Conservation (phyloP, 2,797 vertebrate species). For the Buceros bicornis region DNA sequence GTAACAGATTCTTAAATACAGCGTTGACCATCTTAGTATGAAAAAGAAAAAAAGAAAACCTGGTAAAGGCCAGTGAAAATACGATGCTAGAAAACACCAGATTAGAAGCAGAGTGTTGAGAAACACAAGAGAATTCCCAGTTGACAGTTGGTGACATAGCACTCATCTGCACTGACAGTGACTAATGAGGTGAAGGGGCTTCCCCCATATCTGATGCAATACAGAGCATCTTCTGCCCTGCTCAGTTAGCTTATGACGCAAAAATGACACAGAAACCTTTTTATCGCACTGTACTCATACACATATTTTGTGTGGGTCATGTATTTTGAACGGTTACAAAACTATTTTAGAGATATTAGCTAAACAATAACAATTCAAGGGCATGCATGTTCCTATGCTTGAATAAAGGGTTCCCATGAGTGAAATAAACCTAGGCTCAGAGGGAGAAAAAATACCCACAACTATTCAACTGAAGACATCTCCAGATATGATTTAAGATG, state of each 20-base stretch:
- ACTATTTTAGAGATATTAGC: background rate
- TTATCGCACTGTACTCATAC: background rate
- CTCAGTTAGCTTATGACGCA: background rate
- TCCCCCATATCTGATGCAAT: background rate
- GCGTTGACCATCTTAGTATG: background rate
- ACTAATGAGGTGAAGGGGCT: background rate
- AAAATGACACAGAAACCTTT: background rate
- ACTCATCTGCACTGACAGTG: background rate
- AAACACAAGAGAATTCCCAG: background rate
- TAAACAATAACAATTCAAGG: constrained; percentile 27
- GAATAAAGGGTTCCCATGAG: background rate
- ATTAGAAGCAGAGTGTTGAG: background rate
- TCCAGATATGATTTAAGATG: constrained; percentile 3
- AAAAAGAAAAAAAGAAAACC: background rate
- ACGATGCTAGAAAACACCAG: background rate
- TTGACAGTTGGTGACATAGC: background rate
- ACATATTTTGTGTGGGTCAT: background rate
- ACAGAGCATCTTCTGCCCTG: background rate
- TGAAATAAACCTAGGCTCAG: background rate
- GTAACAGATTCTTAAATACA: background rate
- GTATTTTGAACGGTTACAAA: background rate
- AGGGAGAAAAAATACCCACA: constrained; percentile 12
- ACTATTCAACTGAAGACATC: constrained; percentile 4
- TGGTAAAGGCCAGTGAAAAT: background rate
- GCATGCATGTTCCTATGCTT: background rate